phyloP scores from a whole-genome alignment of 2,113 vertebrate species.

The Columba livia region DNA sequence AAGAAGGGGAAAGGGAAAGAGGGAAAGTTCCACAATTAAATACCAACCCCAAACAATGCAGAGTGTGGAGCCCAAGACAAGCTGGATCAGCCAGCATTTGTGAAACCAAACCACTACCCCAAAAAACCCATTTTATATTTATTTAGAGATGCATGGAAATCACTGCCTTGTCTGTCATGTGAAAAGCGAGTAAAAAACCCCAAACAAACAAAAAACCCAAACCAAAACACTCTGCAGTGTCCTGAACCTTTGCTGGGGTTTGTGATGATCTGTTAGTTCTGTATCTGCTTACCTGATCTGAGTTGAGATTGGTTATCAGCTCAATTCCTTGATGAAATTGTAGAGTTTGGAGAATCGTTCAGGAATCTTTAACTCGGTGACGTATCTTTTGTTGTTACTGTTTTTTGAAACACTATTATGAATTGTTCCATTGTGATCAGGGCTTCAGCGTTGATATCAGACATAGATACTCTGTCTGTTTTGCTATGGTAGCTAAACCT shows the following conservation, averaged over 20 bases:
- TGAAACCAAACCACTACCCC: neutral
- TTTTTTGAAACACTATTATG: neutral
- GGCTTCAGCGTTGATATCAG: neutral
- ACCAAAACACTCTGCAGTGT: rapidly evolving
- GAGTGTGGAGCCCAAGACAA: neutral
- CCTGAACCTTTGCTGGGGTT: neutral
- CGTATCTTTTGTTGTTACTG: rapidly evolving
- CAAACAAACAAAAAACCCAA: too few relatives aligned
- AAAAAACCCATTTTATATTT: rapidly evolving
- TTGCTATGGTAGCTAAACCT: neutral
- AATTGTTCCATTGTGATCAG: neutral
- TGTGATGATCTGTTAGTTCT: neutral
- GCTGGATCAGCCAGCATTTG: neutral
- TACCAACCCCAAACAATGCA: too few relatives aligned
- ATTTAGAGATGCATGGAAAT: neutral
- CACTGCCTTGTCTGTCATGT: rapidly evolving
- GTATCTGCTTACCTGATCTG: neutral
- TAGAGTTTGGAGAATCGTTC: neutral
- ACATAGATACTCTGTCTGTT: neutral
- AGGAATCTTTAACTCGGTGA: neutral
- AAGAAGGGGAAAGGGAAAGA: neutral
- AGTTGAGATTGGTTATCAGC: rapidly evolving
- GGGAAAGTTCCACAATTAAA: neutral
- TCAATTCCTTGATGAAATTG: rapidly evolving
- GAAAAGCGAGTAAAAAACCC: neutral